These are phyloP conservation scores for Amia ocellicauda DNA, from an alignment of 2,113 vertebrate species.

Conservation along the genomic window DNA sequence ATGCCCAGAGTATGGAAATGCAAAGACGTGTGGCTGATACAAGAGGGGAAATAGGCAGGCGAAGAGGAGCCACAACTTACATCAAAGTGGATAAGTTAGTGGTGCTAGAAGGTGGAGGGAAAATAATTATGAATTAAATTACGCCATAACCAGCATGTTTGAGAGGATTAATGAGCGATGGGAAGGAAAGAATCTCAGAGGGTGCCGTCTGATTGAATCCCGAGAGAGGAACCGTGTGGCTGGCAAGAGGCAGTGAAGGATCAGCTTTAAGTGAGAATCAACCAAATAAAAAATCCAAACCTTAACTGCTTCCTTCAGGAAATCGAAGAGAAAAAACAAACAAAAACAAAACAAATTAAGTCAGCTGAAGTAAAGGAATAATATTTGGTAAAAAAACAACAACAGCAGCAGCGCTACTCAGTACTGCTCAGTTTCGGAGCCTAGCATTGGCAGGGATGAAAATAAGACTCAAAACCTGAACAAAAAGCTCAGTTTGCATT, in stretches of 20 bases:
- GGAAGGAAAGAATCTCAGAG: slow-evolving; percentile 13
- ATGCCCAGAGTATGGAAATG: too few species aligned
- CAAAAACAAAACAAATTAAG: slow-evolving; percentile 44
- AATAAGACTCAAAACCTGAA: too few species aligned
- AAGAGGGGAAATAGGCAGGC: neutral
- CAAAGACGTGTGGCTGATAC: neutral
- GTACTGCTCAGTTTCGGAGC: too few species aligned
- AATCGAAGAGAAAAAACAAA: slow-evolving; percentile 55
- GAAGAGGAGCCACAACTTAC: slow-evolving; percentile 1
- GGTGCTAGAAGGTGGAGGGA: neutral
- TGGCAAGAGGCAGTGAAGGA: neutral
- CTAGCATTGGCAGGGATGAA: too few species aligned
- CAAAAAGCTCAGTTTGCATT: too few species aligned
- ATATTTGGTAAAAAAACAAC: too few species aligned
- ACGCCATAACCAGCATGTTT: too few species aligned
- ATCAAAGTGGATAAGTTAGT: slow-evolving; percentile 1
- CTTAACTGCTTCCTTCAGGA: slow-evolving; percentile 87
- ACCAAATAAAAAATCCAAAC: slow-evolving; percentile 69
- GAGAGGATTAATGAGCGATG: too few species aligned
- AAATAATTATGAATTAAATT: too few species aligned
- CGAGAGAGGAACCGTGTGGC: neutral
- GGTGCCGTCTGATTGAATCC: neutral
- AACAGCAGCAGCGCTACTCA: too few species aligned
- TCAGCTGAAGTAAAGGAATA: too few species aligned
- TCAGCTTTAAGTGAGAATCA: slow-evolving; percentile 18